Evolutionary conservation across 1,140 invertebrate genomes (phyloP).

Genomic region (Cotesia chilonis): DNA sequence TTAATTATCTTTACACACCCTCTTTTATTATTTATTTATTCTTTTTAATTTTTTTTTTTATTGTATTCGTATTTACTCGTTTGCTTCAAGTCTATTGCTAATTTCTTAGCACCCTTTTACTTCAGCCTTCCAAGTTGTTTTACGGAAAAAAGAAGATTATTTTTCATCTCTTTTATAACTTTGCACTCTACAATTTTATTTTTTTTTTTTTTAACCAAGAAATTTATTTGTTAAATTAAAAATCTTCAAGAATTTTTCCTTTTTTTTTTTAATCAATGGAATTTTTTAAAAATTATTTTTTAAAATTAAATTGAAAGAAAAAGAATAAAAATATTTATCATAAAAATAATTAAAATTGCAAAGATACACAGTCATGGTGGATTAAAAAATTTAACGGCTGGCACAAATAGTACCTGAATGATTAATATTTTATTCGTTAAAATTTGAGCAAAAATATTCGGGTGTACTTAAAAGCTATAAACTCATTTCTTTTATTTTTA

Average conservation of each 20-base stretch:
- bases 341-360: too few relatives aligned
- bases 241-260: too few relatives aligned
- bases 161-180: constrained; percentile 15
- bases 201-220: too few relatives aligned
- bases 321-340: too few relatives aligned
- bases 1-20: not conserved
- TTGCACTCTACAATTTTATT: too few relatives aligned
- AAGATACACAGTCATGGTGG: too few relatives aligned
- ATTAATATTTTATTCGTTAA: constrained; percentile 43
- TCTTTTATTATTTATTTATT: constrained; percentile 18
- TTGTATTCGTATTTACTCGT: constrained; percentile 17
- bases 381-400: too few relatives aligned
- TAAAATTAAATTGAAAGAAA: too few relatives aligned
- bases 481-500: constrained; percentile 8
- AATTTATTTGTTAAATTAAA: too few relatives aligned
- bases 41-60: not conserved
- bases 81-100: not conserved
- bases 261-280: too few relatives aligned
- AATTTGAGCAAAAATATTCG: constrained; percentile 54
- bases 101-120: constrained; percentile 55
- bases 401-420: constrained; percentile 13
- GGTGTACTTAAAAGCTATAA: constrained; percentile 43
- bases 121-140: constrained; percentile 53
- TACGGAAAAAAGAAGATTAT: constrained; percentile 47
- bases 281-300: too few relatives aligned